phyloP scores from a whole-genome alignment of 2,113 vertebrate species.

The Syrrhaptes paradoxus region DNA sequence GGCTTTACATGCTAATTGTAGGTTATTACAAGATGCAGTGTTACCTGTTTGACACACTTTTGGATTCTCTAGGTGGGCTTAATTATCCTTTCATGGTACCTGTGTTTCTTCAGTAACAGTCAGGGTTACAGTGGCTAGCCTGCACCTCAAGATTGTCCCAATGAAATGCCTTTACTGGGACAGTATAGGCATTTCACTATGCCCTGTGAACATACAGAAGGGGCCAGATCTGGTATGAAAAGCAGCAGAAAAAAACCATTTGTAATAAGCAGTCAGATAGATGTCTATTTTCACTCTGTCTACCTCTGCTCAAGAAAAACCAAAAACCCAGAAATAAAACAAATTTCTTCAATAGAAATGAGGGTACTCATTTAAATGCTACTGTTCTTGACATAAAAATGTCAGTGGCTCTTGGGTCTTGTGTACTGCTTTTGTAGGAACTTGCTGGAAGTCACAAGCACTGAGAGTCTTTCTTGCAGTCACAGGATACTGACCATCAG shows the following conservation, averaged over 20 bases:
- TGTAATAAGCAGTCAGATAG: not conserved
- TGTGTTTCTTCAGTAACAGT: not conserved
- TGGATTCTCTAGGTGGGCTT: not conserved
- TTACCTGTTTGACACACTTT: conserved; percentile 1
- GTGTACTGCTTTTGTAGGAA: not conserved
- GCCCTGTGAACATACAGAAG: not conserved
- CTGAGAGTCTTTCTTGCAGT: not conserved
- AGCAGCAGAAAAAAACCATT: not conserved
- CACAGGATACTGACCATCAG: not conserved
- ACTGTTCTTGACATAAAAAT: not conserved
- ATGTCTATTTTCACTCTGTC: not conserved
- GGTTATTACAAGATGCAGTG: not conserved
- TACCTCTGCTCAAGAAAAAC: not conserved
- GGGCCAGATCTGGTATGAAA: not conserved
- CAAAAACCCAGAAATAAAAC: not conserved
- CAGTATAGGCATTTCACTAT: not conserved
- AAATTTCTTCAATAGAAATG: not conserved
- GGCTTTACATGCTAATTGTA: conserved; percentile 2
- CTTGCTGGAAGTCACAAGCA: not conserved
- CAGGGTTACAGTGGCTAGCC: not conserved
- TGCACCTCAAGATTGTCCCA: not conserved
- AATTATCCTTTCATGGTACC: not conserved
- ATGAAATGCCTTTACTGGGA: not conserved
- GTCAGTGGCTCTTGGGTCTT: not conserved
- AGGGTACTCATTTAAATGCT: not conserved